These are phyloP conservation scores for Eidolon dupreanum DNA, from an alignment of 2,797 vertebrate genomes.

Conservation along the genomic window DNA sequence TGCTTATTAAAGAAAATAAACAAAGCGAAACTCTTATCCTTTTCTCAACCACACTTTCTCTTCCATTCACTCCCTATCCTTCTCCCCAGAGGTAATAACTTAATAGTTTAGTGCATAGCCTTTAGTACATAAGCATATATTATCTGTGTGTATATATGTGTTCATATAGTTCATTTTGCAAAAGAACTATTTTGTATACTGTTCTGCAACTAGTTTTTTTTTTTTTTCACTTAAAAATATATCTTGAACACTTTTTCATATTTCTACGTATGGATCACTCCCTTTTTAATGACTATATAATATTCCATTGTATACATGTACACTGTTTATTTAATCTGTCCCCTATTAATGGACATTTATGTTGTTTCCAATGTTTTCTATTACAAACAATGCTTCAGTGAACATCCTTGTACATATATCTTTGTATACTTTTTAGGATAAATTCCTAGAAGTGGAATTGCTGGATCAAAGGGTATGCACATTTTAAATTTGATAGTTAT, in stretches of 20 bases:
- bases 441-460: slow-evolving; percentile 69
- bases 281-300: background rate
- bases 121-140: background rate
- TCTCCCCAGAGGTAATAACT: background rate
- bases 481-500: slow-evolving; percentile 47
- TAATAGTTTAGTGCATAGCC: background rate
- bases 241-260: background rate
- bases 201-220: slow-evolving; percentile 14
- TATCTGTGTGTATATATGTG: background rate
- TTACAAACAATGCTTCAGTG: slow-evolving; percentile 50
- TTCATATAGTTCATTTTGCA: slow-evolving; percentile 19
- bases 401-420: slow-evolving; percentile 47
- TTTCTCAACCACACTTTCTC: background rate
- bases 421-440: slow-evolving; percentile 66
- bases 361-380: slow-evolving; percentile 56
- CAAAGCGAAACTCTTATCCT: background rate
- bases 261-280: background rate
- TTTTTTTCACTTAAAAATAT: slow-evolving; percentile 1
- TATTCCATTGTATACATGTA: background rate
- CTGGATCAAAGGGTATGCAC: slow-evolving; percentile 59
- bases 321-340: background rate
- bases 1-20: background rate
- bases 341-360: background rate
- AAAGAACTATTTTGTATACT: background rate
- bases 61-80: background rate